Percentiles rank a stretch among this genome's conserved stretches.
Conservation (phyloP, 2,113 vertebrate species). For the Hystrix brachyura region DNA sequence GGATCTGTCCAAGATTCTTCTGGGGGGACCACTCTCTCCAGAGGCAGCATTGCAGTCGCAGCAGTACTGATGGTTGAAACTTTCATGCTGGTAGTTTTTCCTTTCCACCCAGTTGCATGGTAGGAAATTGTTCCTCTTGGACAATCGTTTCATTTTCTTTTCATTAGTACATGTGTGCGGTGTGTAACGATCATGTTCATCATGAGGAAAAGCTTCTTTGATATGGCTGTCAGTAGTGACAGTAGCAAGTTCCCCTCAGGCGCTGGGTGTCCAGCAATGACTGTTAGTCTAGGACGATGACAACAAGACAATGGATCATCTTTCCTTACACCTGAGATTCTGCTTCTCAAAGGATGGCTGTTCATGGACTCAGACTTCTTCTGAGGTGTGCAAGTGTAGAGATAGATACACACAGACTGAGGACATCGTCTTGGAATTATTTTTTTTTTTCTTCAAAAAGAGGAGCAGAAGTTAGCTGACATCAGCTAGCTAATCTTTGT, state of each 20-base stretch:
- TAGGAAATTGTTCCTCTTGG: neutral
- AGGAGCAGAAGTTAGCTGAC: neutral
- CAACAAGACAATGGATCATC: neutral
- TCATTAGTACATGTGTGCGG: neutral
- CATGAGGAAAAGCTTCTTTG: neutral
- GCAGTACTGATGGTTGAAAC: neutral
- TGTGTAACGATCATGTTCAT: neutral
- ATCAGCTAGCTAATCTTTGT: conserved; percentile 14
- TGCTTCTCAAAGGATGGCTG: neutral
- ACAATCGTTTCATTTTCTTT: neutral
- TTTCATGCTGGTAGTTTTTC: neutral
- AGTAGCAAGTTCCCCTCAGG: neutral
- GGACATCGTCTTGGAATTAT: neutral
- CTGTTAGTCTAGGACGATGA: neutral
- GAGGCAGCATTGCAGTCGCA: neutral
- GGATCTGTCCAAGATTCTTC: conserved; percentile 14
- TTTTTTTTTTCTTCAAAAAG: conserved; percentile 18
- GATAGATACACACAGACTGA: neutral
- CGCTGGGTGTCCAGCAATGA: neutral
- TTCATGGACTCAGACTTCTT: neutral
- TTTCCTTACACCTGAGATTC: neutral
- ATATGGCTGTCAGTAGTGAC: neutral
- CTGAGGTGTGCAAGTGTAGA: neutral
- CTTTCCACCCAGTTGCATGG: neutral
- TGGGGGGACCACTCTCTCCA: neutral